Evolutionary conservation across 2,113 vertebrate species (phyloP), one percentile per base, ranked within the genome.

Genomic region (Phylloscopus whistleri): DNA sequence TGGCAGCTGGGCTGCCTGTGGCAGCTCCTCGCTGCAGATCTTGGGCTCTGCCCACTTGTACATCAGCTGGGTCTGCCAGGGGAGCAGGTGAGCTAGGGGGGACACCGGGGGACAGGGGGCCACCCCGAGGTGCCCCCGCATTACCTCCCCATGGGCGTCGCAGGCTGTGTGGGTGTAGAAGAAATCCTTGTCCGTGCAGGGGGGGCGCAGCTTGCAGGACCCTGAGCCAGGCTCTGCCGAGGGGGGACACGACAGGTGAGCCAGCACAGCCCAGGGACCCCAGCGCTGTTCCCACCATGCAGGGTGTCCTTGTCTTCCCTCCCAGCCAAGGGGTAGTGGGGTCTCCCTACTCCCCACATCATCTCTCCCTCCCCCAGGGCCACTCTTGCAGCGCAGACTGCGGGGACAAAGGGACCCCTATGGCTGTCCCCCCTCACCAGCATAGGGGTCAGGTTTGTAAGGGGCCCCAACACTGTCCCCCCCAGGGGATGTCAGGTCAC

Each of bases 41-140:
- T 99, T 99, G 0, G 99, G 99, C 76, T 99, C 98, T 19, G 98
- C 99, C 99, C 99, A 99, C 87, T 99, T 99, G 96, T 98, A 99
- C 99, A 99, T 99, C 79, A 99, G 97, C 96, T 99, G 99, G 2
- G 99, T 99, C 99, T 99, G 95, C 58, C 52, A 14, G 52, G 78
- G 3, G 7, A n/a, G 44, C 2, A 1, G 7, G 26, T 84, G 74
- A 85, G 87, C 31, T 7, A 12, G 22, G 21, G 16, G 16, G 13
- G 7, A 67, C 39, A 33, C 1, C 5, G 2, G 4, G 52, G 73
- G 8, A 41, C 52, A 33, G 26, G 1, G 33, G 31, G 11, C 8
- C 55, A 18, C 58, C 51, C 49, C 39, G 6, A 8, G 6, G 1
- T 27, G 11, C 3, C 13, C 30, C 56, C 13, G 13, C 55, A 1